These are phyloP conservation scores for Bubalus kerabau DNA, from an alignment of 2,113 vertebrate species.

Conservation along the genomic window DNA sequence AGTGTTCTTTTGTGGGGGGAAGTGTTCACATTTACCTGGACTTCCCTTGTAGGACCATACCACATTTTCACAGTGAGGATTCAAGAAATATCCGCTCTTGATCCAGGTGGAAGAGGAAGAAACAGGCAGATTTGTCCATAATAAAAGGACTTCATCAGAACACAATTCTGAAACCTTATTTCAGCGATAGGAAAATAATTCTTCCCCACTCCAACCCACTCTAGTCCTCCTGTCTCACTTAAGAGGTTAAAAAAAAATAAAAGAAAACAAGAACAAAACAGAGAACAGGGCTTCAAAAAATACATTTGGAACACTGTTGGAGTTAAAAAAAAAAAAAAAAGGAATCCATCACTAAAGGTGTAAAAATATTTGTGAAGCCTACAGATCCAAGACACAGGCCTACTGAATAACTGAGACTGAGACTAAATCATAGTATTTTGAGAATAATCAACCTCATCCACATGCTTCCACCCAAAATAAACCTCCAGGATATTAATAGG, in stretches of 20 bases:
- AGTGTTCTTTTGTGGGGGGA: not conserved
- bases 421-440: not conserved
- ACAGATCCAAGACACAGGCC: not conserved
- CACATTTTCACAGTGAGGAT: not conserved
- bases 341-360: not conserved
- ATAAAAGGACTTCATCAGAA: not conserved
- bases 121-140: not conserved
- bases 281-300: not conserved
- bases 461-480: not conserved
- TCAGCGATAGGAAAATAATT: not conserved
- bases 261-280: not conserved
- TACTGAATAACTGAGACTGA: not conserved
- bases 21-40: not conserved
- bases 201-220: not conserved
- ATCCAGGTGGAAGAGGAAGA: not conserved
- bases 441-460: not conserved
- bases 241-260: not conserved
- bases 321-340: not conserved
- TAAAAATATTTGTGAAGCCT: not conserved
- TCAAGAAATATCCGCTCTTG: not conserved
- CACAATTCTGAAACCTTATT: not conserved
- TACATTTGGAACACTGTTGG: not conserved
- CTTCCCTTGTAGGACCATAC: not conserved
- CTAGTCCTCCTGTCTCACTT: not conserved
- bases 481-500: not conserved